Evolutionary conservation across 37 sponge, comb jelly and placozoan genomes (phyloP).

Genomic region (Eunapius fragilis): DNA sequence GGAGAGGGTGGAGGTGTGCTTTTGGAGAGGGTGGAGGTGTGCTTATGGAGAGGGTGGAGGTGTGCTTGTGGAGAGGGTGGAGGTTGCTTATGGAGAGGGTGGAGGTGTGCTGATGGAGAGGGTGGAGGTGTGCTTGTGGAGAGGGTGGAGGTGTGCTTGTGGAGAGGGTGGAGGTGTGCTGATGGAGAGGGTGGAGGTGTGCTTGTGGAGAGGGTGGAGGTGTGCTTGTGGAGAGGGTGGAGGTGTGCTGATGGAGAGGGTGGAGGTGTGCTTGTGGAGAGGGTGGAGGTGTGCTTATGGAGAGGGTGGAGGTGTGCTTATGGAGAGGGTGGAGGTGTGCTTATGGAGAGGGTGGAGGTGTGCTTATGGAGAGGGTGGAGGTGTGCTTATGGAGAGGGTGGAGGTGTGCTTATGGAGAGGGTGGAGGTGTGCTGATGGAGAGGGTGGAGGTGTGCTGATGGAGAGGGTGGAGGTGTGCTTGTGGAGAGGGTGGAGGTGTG

Average conservation of each 20-base stretch:
- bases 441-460: not conserved
- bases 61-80: conserved; percentile 17
- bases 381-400: no score
- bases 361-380: not conserved
- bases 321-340: not conserved
- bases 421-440: not conserved
- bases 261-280: not conserved
- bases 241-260: conserved; percentile 12
- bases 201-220: not conserved
- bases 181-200: not conserved
- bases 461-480: no score
- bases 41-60: conserved; percentile 18
- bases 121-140: conserved; percentile 30
- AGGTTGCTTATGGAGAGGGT: not conserved
- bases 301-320: not conserved
- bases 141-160: not conserved
- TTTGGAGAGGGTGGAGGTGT: conserved; percentile 10
- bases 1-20: not conserved
- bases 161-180: not conserved
- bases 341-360: not conserved
- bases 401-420: not conserved
- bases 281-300: not conserved
- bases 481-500: no score
- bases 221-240: not conserved
- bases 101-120: not conserved